Evolutionary conservation across 1,140 invertebrate genomes (phyloP), one percentile per base, ranked within the genome.

Genomic region (Nilaparvata lugens): DNA sequence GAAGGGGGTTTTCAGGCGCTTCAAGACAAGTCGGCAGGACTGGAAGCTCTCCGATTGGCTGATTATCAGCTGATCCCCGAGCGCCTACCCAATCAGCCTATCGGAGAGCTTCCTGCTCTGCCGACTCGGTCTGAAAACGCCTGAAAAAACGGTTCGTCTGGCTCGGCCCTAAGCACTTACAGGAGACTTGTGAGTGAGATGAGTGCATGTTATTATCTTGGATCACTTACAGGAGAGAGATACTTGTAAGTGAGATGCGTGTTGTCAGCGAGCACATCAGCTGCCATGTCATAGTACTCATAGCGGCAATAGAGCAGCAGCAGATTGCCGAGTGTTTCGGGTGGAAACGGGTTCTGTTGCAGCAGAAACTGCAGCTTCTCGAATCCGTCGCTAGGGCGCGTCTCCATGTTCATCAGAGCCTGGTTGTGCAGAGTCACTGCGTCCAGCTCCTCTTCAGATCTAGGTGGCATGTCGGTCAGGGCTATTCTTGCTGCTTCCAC

Each of bases 371-470:
- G 95, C 19, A 99, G 73, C 75, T 98, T 98, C 70, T 97, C 90
- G 72, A 99, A 97, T 18, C 95, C 94, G 73, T 95, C 90, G 0
- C 86, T 88, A 7, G 95, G 90, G 63, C 93, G 89, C 24, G 75
- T 77, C 52, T 95, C 91, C 74, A 97, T 94, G 69, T 97, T 96
- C 70, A 97, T 91, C 5, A 99, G 76, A 0, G 96, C 97, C 78
- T 97, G 89, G 73, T 99, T 99, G 70, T 99, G 97, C 5, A 99
- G 78, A 21, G 96, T 98, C 0, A 99, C 93, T 16, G 95, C 93
- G 76, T 99, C 97, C 60, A 99, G 75, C 78, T 99, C 97, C 71
- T 97, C 93, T 74, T 99, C 96, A 7, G 91, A 87, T 64, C 91
- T 75, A 0, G 96, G 96, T 23, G 97, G 97, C 90, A 99, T 97